phyloP scores from a whole-genome alignment of 2,113 vertebrate genomes.

The Daubentonia madagascariensis region DNA sequence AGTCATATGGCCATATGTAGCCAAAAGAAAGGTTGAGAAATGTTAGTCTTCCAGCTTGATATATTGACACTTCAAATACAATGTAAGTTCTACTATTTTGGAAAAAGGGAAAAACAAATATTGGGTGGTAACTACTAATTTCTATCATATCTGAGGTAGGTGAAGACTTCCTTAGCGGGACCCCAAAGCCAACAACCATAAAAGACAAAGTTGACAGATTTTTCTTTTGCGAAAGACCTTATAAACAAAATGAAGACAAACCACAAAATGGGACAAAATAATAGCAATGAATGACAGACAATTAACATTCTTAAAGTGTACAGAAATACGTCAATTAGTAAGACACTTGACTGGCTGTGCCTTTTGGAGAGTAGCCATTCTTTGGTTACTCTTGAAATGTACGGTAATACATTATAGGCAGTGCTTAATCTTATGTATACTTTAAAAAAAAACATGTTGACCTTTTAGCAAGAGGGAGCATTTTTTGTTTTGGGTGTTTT shows the following conservation, averaged over 20 bases:
- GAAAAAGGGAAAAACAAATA: background rate
- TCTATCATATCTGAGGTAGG: background rate
- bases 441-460: background rate
- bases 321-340: background rate
- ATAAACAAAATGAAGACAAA: background rate
- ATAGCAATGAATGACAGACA: background rate
- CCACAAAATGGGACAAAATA: background rate
- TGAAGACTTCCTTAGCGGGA: background rate
- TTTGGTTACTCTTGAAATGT: background rate
- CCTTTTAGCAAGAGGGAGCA: background rate
- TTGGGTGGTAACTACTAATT: background rate
- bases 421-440: background rate
- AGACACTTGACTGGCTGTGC: background rate
- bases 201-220: background rate
- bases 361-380: slow-evolving; percentile 11
- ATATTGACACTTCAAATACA: background rate
- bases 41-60: background rate
- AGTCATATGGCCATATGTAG: background rate
- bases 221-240: background rate
- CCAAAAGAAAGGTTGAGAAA: background rate
- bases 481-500: slow-evolving; percentile 4
- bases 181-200: background rate
- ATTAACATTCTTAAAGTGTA: slow-evolving; percentile 14
- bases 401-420: background rate
- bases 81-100: background rate